Evolutionary conservation across 2,113 vertebrate genomes (phyloP), one percentile per base, ranked within the genome.

Genomic region (Boleophthalmus pectinirostris): DNA sequence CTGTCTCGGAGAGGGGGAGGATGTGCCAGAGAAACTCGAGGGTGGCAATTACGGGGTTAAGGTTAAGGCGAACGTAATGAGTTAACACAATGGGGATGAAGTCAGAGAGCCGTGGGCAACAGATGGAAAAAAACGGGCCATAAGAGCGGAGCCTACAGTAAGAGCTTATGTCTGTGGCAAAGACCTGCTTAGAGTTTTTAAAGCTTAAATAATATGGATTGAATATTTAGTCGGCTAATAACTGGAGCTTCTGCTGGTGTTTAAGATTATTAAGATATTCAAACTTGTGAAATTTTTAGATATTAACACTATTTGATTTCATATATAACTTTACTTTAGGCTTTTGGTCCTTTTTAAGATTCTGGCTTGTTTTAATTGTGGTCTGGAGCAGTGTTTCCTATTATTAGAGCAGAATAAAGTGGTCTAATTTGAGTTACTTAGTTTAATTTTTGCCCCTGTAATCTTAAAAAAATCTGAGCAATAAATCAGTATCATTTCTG

Each of bases 31-130:
- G 86, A 87, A 89, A 92, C 78, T 85, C 56, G 81, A 88, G 86
- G 85, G 88, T 87, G 88, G 89, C 87, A 92, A 91, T 92, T 91
- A 92, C 77, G 77, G 86, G 87, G 88, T 91, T 91, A 87, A 81
- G 81, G 83, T 90, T 89, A 89, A 92, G 89, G 87, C 85, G 78
- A 88, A 88, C 75, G 81, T 84, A 90, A 91, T 90, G 85, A 88
- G 86, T 90, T 89, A 85, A 90, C 89, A 91, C 90, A 92, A 92
- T 92, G 78, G 89, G 89, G 91, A 91, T 91, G 70, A 90, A 91
- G 90, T 91, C 90, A 84, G 84, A 82, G 85, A 81, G 87, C 82
- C 78, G 82, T 81, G 78, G 89, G 88, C 88, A 92, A 92, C 91
- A 92, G 91, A 92, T 92, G 89, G 91, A 89, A 87, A 84, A 82